Evolutionary conservation across 2,113 vertebrate species (phyloP).

Genomic region (Aviceda subcristata): DNA sequence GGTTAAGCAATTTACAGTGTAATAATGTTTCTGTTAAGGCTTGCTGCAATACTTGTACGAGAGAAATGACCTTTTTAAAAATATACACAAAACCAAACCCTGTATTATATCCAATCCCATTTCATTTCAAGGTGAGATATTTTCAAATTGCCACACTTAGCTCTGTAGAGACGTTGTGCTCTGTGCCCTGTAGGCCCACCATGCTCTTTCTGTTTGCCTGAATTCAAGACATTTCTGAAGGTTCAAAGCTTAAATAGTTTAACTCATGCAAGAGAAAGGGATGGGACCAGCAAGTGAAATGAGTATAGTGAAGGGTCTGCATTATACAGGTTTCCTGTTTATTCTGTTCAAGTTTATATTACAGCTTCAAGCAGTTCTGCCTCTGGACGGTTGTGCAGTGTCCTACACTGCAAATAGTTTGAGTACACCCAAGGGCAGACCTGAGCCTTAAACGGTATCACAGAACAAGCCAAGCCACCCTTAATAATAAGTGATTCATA

Average conservation of each 20-base stretch:
- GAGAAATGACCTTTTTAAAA: background rate
- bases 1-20: background rate
- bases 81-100: background rate
- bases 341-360: background rate
- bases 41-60: background rate
- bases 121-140: background rate
- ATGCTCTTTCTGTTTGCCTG: background rate
- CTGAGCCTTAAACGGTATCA: background rate
- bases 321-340: background rate
- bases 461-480: background rate
- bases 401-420: background rate
- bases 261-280: background rate
- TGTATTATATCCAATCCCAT: background rate
- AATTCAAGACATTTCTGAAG: background rate
- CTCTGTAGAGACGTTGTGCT: background rate
- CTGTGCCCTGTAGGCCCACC: background rate
- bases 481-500: background rate
- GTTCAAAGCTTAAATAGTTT: background rate
- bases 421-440: background rate
- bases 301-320: background rate
- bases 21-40: background rate
- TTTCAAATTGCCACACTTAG: rapidly evolving
- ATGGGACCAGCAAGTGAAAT: background rate
- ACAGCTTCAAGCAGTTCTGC: background rate
- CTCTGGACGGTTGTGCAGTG: background rate